A percentile compares a stretch with the other conserved stretches of the same genome.
Conservation (phyloP, 1,140 invertebrate species). For the Trypoxylus dichotomus region DNA sequence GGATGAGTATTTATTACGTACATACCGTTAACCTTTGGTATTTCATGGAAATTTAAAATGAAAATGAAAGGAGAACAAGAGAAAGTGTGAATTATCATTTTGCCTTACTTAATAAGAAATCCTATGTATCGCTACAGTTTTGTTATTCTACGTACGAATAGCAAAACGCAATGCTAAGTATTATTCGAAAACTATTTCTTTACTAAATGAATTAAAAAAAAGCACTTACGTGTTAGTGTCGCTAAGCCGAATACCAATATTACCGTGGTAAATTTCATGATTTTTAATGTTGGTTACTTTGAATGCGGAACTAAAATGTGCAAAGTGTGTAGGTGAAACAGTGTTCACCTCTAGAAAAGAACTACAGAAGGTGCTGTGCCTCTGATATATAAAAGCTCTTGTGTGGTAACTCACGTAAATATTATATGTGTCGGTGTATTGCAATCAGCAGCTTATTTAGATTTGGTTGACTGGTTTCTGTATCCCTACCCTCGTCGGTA, state of each 20-base stretch:
- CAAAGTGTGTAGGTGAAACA: conserved; percentile 22
- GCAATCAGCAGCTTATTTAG: neutral
- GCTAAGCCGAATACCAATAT: neutral
- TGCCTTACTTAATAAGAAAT: neutral
- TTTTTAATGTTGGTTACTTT: conserved; percentile 9
- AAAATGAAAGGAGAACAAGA: conserved; percentile 4
- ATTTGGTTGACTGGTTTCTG: conserved; percentile 25
- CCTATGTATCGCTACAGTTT: neutral
- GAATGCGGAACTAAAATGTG: neutral
- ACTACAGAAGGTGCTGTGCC: conserved; percentile 8
- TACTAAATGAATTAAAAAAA: conserved; percentile 1
- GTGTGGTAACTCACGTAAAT: conserved; percentile 11
- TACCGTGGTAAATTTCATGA: neutral
- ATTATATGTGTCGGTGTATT: neutral
- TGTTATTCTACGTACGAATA: neutral
- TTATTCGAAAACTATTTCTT: neutral
- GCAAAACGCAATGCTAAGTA: neutral
- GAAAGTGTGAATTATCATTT: conserved; percentile 7
- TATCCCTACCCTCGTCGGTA: neutral
- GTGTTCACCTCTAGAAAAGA: conserved; percentile 24
- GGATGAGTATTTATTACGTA: neutral
- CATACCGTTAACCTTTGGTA: neutral
- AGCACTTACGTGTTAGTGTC: conserved; percentile 15
- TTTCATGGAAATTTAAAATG: neutral
- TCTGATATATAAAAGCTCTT: conserved; percentile 23